Conservation (phyloP, 2,113 vertebrate species). For the Chitala chitala region DNA sequence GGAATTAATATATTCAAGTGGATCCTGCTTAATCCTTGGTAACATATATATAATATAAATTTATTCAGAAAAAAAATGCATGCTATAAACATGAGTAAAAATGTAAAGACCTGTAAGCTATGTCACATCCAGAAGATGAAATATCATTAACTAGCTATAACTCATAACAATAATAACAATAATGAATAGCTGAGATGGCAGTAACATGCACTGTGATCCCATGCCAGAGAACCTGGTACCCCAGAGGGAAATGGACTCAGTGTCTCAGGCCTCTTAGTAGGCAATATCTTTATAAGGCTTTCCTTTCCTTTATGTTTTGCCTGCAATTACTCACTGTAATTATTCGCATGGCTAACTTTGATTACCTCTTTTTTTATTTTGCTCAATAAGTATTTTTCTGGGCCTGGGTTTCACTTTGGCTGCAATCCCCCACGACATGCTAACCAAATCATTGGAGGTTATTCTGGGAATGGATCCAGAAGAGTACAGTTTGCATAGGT, state of each 20-base stretch:
- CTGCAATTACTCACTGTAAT: conserved; percentile 12
- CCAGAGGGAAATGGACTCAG: background rate
- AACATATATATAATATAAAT: no score
- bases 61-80: no score
- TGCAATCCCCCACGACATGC: background rate
- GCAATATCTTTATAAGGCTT: conserved; percentile 16
- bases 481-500: background rate
- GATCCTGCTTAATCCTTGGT: no score
- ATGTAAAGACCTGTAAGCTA: no score
- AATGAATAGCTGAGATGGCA: no score
- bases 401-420: background rate
- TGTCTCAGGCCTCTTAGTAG: background rate
- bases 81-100: no score
- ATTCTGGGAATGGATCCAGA: background rate
- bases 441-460: background rate
- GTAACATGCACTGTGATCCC: no score
- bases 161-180: background rate
- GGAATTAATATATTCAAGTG: no score
- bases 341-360: conserved; percentile 19
- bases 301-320: conserved; percentile 12
- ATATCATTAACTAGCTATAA: no score
- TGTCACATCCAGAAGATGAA: no score
- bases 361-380: conserved; percentile 6
- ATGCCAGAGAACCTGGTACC: no score
- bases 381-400: conserved; percentile 15